phyloP scores from a whole-genome alignment of 2,113 vertebrate genomes.

The Aphelocoma coerulescens region DNA sequence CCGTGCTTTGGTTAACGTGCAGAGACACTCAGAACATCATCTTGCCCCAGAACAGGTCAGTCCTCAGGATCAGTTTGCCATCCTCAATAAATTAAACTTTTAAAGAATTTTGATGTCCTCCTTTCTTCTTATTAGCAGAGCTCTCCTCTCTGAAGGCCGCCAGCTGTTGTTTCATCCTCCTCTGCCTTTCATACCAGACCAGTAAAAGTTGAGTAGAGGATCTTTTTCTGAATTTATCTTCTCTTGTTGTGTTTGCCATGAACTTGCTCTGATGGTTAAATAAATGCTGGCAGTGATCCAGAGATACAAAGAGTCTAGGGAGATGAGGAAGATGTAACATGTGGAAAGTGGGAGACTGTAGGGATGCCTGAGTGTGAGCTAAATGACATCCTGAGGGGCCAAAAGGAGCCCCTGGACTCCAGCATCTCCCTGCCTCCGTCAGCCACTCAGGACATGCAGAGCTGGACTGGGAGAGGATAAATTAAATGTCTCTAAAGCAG shows the following conservation, averaged over 20 bases:
- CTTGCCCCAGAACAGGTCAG: background rate
- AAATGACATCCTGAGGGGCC: background rate
- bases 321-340: background rate
- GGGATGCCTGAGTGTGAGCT: background rate
- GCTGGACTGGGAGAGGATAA: background rate
- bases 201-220: background rate
- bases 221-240: background rate
- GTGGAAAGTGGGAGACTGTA: background rate
- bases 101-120: background rate
- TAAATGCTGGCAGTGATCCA: background rate
- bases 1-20: background rate
- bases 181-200: background rate
- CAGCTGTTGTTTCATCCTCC: background rate
- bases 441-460: background rate
- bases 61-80: background rate
- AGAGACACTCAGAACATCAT: background rate
- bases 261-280: background rate
- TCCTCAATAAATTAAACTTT: background rate
- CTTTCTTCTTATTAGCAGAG: background rate
- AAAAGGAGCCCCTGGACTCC: background rate
- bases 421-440: background rate
- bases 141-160: background rate
- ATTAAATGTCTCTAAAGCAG: background rate
- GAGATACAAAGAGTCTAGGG: background rate
- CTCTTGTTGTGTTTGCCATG: background rate